Conservation (phyloP, 2,113 vertebrate genomes). For the Anhinga anhinga region DNA sequence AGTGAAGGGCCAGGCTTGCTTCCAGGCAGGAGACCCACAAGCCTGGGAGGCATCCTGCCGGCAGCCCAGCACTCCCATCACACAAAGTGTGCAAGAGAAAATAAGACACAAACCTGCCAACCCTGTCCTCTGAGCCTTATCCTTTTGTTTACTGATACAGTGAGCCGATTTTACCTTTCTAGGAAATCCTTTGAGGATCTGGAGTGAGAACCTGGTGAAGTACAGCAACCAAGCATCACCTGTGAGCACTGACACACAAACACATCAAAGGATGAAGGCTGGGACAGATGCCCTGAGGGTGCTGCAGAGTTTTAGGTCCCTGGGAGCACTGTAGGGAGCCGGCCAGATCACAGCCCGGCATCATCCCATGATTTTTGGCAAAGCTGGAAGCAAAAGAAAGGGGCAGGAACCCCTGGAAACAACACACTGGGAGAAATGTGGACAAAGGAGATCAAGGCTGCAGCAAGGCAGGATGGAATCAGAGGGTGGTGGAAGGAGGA, state of each 20-base stretch:
- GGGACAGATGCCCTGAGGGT: not conserved
- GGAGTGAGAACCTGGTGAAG: not conserved
- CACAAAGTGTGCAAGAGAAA: rapidly evolving
- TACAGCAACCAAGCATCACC: not conserved
- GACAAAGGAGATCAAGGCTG: not conserved
- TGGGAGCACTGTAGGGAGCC: not conserved
- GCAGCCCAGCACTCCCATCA: not conserved
- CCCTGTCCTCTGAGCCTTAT: not conserved
- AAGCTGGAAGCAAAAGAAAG: not conserved
- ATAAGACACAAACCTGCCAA: not conserved
- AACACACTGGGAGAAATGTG: rapidly evolving
- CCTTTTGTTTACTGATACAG: not conserved
- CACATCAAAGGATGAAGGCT: not conserved
- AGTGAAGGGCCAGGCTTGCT: not conserved
- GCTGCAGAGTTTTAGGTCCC: not conserved
- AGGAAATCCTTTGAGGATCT: not conserved
- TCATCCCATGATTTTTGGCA: not conserved
- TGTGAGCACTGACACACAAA: rapidly evolving
- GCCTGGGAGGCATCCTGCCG: not conserved
- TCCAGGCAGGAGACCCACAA: not conserved
- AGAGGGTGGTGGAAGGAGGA: not conserved
- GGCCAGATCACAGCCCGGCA: rapidly evolving
- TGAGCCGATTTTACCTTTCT: not conserved
- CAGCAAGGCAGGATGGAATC: not conserved
- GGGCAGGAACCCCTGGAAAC: not conserved